These are phyloP conservation scores for Enteromius trimaculatus DNA, from an alignment of 2,797 vertebrate genomes.

Conservation along the genomic window DNA sequence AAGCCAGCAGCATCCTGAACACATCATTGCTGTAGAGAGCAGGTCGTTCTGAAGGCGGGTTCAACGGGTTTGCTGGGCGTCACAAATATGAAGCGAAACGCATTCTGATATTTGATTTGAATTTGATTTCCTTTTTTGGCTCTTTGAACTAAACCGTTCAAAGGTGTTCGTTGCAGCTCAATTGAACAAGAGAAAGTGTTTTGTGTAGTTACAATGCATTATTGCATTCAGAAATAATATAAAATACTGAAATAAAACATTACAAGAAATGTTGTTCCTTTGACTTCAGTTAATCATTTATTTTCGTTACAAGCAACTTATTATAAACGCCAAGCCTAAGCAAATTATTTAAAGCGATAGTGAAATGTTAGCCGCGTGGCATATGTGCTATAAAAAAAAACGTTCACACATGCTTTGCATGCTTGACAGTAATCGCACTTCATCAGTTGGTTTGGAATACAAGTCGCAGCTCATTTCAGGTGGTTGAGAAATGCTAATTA, in stretches of 20 bases:
- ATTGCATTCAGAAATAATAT: background rate
- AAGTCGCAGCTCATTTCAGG: background rate
- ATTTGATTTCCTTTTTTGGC: background rate
- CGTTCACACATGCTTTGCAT: background rate
- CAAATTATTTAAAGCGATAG: background rate
- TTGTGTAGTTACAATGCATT: background rate
- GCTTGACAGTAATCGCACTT: background rate
- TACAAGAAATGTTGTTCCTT: background rate
- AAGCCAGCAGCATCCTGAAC: slow-evolving; percentile 38
- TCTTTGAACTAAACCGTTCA: background rate
- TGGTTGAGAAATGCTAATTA: background rate
- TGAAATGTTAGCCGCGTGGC: background rate
- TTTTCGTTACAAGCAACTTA: background rate
- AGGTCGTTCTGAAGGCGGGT: background rate
- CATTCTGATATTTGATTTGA: background rate
- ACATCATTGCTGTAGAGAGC: slow-evolving; percentile 24
- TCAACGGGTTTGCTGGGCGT: background rate
- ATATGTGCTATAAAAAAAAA: background rate
- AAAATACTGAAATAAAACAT: background rate
- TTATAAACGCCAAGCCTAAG: background rate
- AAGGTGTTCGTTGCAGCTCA: background rate
- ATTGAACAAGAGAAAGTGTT: background rate
- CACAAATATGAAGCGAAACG: slow-evolving; percentile 8
- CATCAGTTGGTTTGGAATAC: background rate
- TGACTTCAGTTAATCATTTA: background rate